phyloP scores from a whole-genome alignment of 2,113 vertebrate species.

The Dermatemys mawii region DNA sequence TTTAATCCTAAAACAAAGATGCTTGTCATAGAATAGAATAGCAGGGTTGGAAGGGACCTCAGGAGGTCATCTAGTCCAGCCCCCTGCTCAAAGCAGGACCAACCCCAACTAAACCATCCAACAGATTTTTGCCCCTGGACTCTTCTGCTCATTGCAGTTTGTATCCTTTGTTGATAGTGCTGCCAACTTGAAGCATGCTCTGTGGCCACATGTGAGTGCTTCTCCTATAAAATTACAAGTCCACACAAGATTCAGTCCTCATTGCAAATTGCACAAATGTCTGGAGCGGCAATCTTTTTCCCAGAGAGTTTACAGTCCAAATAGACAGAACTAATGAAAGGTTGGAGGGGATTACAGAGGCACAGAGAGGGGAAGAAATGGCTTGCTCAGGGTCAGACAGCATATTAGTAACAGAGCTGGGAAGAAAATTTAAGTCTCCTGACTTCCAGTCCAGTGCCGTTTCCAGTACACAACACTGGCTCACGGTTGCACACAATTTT shows the following conservation, averaged over 20 bases:
- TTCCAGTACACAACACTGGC: neutral
- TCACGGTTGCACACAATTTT: neutral
- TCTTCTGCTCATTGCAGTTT: neutral
- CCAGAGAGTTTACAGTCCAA: neutral
- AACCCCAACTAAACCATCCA: no score
- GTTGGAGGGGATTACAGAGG: neutral
- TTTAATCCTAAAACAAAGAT: neutral
- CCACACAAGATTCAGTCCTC: neutral
- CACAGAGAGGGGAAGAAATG: neutral
- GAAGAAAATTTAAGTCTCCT: neutral
- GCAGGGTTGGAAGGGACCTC: no score
- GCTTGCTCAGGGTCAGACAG: neutral
- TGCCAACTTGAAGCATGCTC: neutral
- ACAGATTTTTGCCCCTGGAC: no score
- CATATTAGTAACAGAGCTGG: neutral
- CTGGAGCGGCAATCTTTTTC: neutral
- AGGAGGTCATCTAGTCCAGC: no score
- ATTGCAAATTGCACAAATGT: neutral
- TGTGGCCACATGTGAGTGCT: neutral
- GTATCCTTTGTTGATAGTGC: neutral
- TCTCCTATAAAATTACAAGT: no score
- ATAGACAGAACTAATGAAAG: neutral
- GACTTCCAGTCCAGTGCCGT: neutral
- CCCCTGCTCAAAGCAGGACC: no score
- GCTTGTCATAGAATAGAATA: no score